Percentiles rank a stretch among this genome's conserved stretches.
Conservation (phyloP, 2,113 vertebrate species). For the Halcyon senegalensis region DNA sequence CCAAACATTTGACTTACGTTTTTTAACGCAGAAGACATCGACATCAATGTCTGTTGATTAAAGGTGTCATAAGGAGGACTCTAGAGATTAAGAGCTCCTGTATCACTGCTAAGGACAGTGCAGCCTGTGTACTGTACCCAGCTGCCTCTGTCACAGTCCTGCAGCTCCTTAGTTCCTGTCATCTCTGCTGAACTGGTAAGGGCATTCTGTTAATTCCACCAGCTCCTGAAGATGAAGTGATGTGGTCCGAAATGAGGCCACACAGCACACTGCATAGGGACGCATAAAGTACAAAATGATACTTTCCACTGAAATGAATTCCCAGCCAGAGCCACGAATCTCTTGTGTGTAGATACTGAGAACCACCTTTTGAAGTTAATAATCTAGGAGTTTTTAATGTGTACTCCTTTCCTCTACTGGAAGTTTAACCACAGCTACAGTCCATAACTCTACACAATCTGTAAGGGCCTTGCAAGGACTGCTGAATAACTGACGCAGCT, state of each 20-base stretch:
- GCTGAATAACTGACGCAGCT: background rate
- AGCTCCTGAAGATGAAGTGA: background rate
- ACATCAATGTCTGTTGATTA: background rate
- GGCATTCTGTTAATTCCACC: background rate
- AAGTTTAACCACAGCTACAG: background rate
- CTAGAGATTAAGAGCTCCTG: background rate
- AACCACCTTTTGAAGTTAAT: background rate
- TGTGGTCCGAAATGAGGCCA: background rate
- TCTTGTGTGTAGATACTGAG: background rate
- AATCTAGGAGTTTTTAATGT: background rate
- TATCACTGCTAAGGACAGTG: background rate
- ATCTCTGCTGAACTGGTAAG: background rate
- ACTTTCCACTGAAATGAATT: background rate
- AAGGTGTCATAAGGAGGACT: background rate
- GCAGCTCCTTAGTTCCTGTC: background rate
- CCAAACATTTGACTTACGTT: background rate
- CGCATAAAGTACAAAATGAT: background rate
- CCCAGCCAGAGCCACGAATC: background rate
- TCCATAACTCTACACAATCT: accelerated
- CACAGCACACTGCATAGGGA: background rate
- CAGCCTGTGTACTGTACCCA: background rate
- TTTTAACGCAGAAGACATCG: background rate
- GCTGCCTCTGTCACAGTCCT: background rate
- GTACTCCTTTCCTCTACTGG: background rate
- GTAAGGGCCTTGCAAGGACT: background rate